Evolutionary conservation across 2,797 vertebrate species (phyloP).

Genomic region (Micromesistius poutassou): DNA sequence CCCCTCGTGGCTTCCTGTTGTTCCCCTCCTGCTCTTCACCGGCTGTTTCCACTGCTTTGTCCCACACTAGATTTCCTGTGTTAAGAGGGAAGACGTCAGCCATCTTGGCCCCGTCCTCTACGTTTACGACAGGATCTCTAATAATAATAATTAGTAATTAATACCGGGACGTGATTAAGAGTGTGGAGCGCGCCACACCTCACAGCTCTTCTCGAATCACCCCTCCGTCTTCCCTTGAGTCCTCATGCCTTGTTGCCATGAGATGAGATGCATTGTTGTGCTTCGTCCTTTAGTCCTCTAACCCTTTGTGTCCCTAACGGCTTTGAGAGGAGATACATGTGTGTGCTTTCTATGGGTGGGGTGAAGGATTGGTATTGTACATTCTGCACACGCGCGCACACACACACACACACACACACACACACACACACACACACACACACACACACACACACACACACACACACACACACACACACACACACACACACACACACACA

Average conservation of each 20-base stretch:
- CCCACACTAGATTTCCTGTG: conserved; percentile 53
- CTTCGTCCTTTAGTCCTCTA: neutral
- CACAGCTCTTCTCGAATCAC: neutral
- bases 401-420: too few relatives aligned
- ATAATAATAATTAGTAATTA: neutral
- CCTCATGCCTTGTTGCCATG: neutral
- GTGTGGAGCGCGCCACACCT: neutral
- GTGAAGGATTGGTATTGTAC: neutral
- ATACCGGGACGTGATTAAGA: conserved; percentile 13
- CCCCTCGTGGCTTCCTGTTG: conserved; percentile 68
- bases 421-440: too few relatives aligned
- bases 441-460: too few relatives aligned
- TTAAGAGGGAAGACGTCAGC: conserved; percentile 44
- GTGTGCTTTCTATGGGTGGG: neutral
- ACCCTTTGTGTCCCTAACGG: too few relatives aligned
- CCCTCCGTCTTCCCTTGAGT: neutral
- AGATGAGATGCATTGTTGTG: neutral
- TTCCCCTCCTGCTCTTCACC: conserved; percentile 29
- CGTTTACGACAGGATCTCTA: conserved; percentile 3
- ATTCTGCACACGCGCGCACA: neutral
- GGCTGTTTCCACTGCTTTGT: conserved; percentile 36
- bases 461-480: too few relatives aligned
- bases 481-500: too few relatives aligned
- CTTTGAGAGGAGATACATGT: neutral
- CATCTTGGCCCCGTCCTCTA: neutral